These are phyloP conservation scores for Cheilosia pagana DNA, from an alignment of 2,888 invertebrate species.

Conservation along the genomic window DNA sequence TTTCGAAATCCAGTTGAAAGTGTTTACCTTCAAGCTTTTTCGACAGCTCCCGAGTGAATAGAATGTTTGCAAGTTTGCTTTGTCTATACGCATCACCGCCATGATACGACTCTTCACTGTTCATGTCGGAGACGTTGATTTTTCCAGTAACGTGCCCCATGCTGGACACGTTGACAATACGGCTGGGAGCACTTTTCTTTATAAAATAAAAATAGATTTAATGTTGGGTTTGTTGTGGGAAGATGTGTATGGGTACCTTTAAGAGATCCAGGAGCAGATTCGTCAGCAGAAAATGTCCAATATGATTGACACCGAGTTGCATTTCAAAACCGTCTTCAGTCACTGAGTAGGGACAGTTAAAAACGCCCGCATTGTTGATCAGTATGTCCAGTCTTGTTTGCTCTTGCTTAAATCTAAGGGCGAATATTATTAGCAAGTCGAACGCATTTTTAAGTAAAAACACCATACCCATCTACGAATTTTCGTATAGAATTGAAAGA, in stretches of 20 bases:
- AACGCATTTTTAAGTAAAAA: conserved; percentile 30
- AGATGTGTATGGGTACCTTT: conserved; percentile 76
- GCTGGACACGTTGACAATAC: conserved; percentile 87
- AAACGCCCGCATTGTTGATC: conserved; percentile 89
- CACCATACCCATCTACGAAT: conserved; percentile 85
- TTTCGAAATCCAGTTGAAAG: conserved; percentile 56
- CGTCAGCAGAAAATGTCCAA: conserved; percentile 87
- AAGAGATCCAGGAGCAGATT: conserved; percentile 86
- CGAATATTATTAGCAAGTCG: neutral
- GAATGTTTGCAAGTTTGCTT: conserved; percentile 91
- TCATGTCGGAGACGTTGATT: conserved; percentile 86
- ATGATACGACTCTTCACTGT: conserved; percentile 87
- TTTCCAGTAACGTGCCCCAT: conserved; percentile 84
- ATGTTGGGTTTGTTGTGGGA: neutral
- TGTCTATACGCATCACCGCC: conserved; percentile 86
- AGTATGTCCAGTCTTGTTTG: conserved; percentile 86
- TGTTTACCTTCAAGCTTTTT: conserved; percentile 85
- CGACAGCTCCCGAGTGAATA: conserved; percentile 89
- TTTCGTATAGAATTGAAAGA: conserved; percentile 85
- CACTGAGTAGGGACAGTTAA: conserved; percentile 86
- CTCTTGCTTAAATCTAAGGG: conserved; percentile 81
- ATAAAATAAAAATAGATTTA: no score
- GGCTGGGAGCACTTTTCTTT: conserved; percentile 85
- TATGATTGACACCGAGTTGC: conserved; percentile 88
- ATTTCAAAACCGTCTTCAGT: conserved; percentile 88